Base-by-base conservation (phyloP, 1,140 invertebrate genomes). In the Pogonomyrmex barbatus region DNA sequence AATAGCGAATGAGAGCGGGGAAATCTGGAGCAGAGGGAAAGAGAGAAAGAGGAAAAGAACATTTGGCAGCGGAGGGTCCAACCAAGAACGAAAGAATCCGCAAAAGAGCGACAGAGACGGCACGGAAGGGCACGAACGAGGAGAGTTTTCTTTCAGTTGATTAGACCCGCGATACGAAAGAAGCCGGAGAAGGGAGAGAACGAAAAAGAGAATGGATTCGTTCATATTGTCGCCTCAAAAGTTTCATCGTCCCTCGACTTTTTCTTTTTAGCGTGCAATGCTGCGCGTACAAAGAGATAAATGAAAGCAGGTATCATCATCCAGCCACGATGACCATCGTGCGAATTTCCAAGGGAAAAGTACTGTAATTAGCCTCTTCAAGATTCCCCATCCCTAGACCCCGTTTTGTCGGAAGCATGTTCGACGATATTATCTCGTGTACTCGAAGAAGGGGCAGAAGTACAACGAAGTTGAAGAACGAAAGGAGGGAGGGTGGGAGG, bases 281-380 rank as follows among this genome's bases (percentile, higher is more conserved):
- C n/a, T 24, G 54, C 39, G 39, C 39, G 78, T n/a, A 39, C n/a
- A 71, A 60, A 88, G 73, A 62, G 85, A 89, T 84, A 90, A 91
- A 91, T 90, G 90, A 93, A 93, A 93, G 92, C 86, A 90, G 90
- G 91, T 91, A 92, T 65, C 89, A 91, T 87, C 91, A 89, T 89
- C 67, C 77, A 73, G 14, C 17, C 56, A 92, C 87, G 91, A 92
- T 92, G 91, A 92, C 90, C 91, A 92, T 92, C 84, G 65, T 90
- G 81, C 56, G 79, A 90, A 87, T 83, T 83, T 91, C 84, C 91
- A 82, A 58, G 82, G 68, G 82, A 87, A 70, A 87, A 91, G 77
- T 73, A 84, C 73, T 84, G 81, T 92, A 91, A 92, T 91, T 92
- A 91, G 87, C 70, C 87, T 71, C 90, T 88, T 84, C 58, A 88